A percentile compares a stretch with the other conserved stretches of the same genome.
Evolutionary conservation across 2,797 vertebrate genomes (phyloP).

Genomic region (Urophycis tenuis): DNA sequence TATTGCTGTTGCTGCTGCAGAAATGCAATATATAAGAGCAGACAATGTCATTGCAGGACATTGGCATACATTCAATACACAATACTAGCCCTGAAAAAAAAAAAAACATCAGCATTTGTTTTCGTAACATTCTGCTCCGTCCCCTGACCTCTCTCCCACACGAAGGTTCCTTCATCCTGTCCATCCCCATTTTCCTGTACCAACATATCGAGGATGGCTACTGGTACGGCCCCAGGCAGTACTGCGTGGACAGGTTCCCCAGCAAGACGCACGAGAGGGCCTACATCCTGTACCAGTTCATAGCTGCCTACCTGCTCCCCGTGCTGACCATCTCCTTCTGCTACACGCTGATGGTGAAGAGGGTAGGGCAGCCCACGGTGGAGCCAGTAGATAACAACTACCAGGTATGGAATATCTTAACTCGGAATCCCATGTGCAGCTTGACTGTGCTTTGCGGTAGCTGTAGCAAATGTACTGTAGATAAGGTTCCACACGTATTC

Average conservation of each 20-base stretch:
- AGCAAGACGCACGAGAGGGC: slow-evolving; percentile 74
- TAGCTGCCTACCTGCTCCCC: slow-evolving; percentile 75
- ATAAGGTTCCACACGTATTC: neutral
- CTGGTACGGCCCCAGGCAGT: slow-evolving; percentile 78
- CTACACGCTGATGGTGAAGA: slow-evolving; percentile 78
- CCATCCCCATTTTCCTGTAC: slow-evolving; percentile 75
- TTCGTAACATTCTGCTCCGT: neutral
- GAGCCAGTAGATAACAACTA: slow-evolving; percentile 77
- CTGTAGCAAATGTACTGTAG: neutral
- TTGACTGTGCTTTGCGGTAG: neutral
- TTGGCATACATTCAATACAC: too few relatives aligned
- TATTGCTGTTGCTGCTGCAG: too few relatives aligned
- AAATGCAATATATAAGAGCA: too few relatives aligned
- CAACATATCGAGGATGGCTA: slow-evolving; percentile 77
- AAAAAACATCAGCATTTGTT: neutral
- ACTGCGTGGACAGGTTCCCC: slow-evolving; percentile 79
- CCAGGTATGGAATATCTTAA: slow-evolving; percentile 57
- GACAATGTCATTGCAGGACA: too few relatives aligned
- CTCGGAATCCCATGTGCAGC: neutral
- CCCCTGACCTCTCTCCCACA: slow-evolving; percentile 14
- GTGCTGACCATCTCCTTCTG: slow-evolving; percentile 78
- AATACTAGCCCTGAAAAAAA: neutral
- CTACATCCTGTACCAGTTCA: slow-evolving; percentile 80
- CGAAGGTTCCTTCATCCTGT: slow-evolving; percentile 75
- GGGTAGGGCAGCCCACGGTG: slow-evolving; percentile 73